Evolutionary conservation across 2,113 vertebrate genomes (phyloP).

Genomic region (Diglossa brunneiventris): DNA sequence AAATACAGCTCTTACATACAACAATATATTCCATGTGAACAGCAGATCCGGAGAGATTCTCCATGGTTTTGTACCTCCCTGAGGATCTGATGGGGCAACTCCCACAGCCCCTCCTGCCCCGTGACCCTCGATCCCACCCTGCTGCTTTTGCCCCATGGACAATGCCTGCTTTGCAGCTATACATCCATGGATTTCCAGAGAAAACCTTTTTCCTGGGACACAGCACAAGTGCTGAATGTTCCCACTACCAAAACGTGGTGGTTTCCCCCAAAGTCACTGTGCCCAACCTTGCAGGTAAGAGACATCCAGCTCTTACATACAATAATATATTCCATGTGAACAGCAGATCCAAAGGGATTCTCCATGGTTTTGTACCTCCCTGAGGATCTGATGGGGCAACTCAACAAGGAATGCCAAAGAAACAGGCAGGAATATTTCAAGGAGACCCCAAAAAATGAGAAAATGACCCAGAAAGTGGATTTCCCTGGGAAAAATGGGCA

Average conservation of each 20-base stretch:
- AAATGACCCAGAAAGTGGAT: background rate
- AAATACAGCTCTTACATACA: accelerated
- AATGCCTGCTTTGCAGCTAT: accelerated
- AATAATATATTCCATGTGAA: background rate
- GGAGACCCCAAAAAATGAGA: accelerated
- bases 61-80: background rate
- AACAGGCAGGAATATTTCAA: background rate
- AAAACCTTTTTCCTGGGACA: background rate
- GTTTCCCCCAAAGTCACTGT: accelerated
- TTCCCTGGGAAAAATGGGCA: background rate
- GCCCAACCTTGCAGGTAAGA: background rate
- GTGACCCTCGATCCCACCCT: accelerated
- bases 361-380: background rate
- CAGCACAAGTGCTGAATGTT: accelerated
- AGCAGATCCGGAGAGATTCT: background rate
- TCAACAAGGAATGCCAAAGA: background rate
- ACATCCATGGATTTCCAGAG: accelerated
- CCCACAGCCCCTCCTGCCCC: background rate
- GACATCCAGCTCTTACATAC: accelerated
- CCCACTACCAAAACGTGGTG: accelerated
- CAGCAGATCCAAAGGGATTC: background rate
- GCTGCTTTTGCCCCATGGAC: accelerated
- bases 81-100: background rate
- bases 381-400: background rate
- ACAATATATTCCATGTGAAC: accelerated